Percentiles rank a stretch among this genome's conserved stretches.
Evolutionary conservation across 2,113 vertebrate species (phyloP).

Genomic region (Passer montanus): DNA sequence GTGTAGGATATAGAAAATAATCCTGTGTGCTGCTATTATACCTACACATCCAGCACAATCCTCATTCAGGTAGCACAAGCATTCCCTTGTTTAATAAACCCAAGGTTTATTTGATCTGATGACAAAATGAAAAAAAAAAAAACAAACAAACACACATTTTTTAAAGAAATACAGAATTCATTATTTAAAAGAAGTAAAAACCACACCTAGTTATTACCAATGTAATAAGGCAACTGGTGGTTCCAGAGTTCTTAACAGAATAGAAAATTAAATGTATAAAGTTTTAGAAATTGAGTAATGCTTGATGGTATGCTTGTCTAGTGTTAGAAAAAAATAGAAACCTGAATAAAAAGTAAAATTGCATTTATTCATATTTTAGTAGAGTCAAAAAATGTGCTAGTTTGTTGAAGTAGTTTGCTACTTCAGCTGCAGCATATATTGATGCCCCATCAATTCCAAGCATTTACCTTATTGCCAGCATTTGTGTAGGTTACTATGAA

Average conservation of each 20-base stretch:
- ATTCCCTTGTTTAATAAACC: background rate
- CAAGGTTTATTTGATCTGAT: background rate
- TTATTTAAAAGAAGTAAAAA: background rate
- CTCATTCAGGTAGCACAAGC: background rate
- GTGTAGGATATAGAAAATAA: background rate
- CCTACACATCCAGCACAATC: background rate
- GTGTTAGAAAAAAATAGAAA: background rate
- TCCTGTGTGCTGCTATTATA: background rate
- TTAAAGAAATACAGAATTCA: background rate
- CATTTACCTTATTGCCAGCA: slow-evolving; percentile 46
- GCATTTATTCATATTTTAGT: background rate
- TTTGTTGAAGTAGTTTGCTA: background rate
- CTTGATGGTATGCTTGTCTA: background rate
- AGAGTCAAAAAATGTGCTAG: background rate
- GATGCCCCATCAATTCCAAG: background rate
- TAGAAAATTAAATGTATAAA: background rate
- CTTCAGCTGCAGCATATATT: background rate
- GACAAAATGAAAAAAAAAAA: background rate
- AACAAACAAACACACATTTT: rapidly evolving
- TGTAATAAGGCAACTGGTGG: background rate
- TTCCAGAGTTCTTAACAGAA: background rate
- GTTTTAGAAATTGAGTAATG: background rate
- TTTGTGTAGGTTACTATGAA: slow-evolving; percentile 64
- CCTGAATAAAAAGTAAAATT: background rate
- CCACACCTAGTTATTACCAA: background rate